Evolutionary conservation across 2,888 invertebrate genomes (phyloP), one percentile per base, ranked within the genome.

Genomic region (Flexamia atlantica): DNA sequence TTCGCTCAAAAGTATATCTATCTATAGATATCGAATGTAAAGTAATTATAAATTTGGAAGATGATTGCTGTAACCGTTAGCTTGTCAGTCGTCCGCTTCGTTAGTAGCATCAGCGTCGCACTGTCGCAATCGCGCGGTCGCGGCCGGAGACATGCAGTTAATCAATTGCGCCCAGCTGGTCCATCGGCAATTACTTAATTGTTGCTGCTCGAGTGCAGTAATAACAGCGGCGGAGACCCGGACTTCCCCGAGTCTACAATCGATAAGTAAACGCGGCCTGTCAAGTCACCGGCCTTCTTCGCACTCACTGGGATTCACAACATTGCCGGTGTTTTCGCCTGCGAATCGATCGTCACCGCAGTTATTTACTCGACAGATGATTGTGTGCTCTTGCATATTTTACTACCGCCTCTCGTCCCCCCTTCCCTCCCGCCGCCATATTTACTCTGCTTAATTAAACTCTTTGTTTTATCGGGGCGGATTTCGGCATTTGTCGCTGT

Each of bases 121-220:
- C 57, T 57, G 9, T 57, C 46, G 46, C 46, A 46, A 46, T 46
- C 23, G 20, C 5, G 23, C 12, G 3, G 57, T 12, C 57, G 57
- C 7, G 5, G 64, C 64, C 64, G 64, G 64, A 64, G 64, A 64
- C 64, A 20, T 30, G 64, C 28, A 30, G 28, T 64, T 64, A 53
- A 64, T 64, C 64, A 64, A 64, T 64, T 64, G 64, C 28, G 64
- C 3, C 28, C 64, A 28, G 30, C 64, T 30, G 14, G 12, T 23
- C 7, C 64, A 64, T 64, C 17, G 64, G 28, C 64, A 64, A 64
- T 64, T 64, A 64, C 64, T 64, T 64, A 64, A 64, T 64, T 64
- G 64, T 30, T 53, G 1, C 23, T 28, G 4, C 23, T 50, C 5
- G 12, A 57, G 57, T 57, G 28, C 64, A 2, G 64, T 64, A 28